phyloP scores from a whole-genome alignment of 1,140 invertebrate genomes.

The Hycleus cichorii region DNA sequence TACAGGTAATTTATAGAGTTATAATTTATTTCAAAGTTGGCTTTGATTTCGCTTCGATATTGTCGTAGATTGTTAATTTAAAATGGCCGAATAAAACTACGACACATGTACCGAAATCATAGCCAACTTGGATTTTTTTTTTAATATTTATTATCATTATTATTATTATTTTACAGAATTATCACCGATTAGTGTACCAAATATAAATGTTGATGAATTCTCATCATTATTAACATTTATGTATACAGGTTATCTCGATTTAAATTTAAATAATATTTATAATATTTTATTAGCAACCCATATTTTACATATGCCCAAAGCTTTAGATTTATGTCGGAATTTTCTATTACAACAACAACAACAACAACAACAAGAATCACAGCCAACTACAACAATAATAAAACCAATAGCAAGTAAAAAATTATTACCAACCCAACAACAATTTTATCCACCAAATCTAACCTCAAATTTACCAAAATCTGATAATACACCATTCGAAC shows the following conservation, averaged over 20 bases:
- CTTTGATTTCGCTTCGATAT: too few relatives aligned
- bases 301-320: conserved; percentile 66
- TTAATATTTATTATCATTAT: background rate
- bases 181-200: conserved; percentile 45
- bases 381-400: conserved; percentile 31
- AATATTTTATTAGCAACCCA: conserved; percentile 65
- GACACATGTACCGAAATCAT: too few relatives aligned
- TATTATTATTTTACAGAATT: conserved; percentile 22
- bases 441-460: conserved; percentile 20
- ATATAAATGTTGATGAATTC: conserved; percentile 60
- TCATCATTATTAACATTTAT: conserved; percentile 65
- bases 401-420: conserved; percentile 45
- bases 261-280: conserved; percentile 65
- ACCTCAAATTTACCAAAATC: conserved; percentile 22
- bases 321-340: conserved; percentile 56
- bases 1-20: conserved; percentile 22
- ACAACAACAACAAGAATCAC: conserved; percentile 8
- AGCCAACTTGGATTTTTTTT: conserved; percentile 32
- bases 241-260: conserved; percentile 66
- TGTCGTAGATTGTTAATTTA: too few relatives aligned
- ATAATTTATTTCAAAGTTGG: conserved; percentile 49
- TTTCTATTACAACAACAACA: conserved; percentile 42
- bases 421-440: conserved; percentile 28
- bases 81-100: too few relatives aligned
- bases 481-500: conserved; percentile 31